Base-by-base conservation (phyloP, 2,797 vertebrate species). In the Urophycis tenuis region DNA sequence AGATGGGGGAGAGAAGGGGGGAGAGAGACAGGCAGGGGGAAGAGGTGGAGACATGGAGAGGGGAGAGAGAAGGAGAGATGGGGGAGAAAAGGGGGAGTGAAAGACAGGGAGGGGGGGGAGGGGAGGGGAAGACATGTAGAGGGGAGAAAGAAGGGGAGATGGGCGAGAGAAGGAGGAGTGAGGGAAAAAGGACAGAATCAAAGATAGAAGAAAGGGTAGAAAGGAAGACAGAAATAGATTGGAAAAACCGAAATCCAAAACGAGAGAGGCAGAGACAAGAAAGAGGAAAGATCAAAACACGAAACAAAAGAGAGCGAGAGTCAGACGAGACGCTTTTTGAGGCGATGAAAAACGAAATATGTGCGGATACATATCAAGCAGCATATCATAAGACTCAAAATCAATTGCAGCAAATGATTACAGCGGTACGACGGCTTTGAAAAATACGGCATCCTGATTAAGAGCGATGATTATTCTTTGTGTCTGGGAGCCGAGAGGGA, bases 381-480 rank as follows among this genome's bases (percentile, higher is more conserved):
- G n/a, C 60, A 64, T 29, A 64, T 29, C 12, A 64, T 29, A 12
- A 5, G n/a, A 64, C n/a, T 64, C n/a, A 64, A 64, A 29, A 64
- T 64, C 60, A 64, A 64, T 64, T 64, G 60, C 15, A n/a, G 2
- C 60, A 64, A 64, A 64, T 64, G 11, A 29, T 60, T 14, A 39
- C 41, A 41, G 25, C 32, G 33, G 14, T 17, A 41, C 17, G 9
- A 31, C 12, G 9, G 34, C 29, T 60, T 35, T 31, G 75, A 45
- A 22, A 22, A 72, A 53, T 34, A 74, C 73, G 72, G 67, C 15
- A 39, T 29, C 25, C 73, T 72, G 3, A 29, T 67, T 73, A 80
- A 79, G 72, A 80, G 17, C 2, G 67, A 71, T 79, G 10, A 81
- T 85, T 75, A 72, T 45, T 75, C 49, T 29, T 3, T 70, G 53